Base-by-base conservation (phyloP, 2,888 invertebrate species). In the Listrodromus nycthemerus region DNA sequence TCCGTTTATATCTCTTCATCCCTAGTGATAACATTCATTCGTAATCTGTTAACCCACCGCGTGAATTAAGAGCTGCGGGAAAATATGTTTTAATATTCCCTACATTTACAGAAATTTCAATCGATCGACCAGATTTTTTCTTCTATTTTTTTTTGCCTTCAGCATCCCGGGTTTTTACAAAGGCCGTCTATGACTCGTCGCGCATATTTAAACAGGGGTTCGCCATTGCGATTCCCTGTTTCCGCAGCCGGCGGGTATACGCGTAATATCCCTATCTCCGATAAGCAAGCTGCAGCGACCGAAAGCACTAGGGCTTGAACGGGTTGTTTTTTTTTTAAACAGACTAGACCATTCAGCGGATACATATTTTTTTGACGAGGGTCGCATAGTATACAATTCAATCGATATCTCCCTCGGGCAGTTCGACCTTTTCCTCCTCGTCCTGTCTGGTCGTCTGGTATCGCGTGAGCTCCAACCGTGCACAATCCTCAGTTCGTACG, bases 301-400 rank as follows among this genome's bases (percentile, higher is more conserved):
- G 63, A 80, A 69, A 55, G 50, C 41, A 8, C 58, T 48, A 45
- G 8, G 30, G 33, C 48, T 48, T 37, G 63, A 84, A 81, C 80
- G 83, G 74, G 83, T 84, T 84, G 80, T 84, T 84, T 84, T 81
- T 84, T 77, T 74, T 81, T 84, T 77, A 70, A 80, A 84, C 83
- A 81, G 83, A 80, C 83, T 70, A 77, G 74, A 84, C 80, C 80
- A 81, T 84, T 84, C 73, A 80, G 41, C 45, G 63, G 27, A 70
- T 69, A 83, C 77, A 80, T 80, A 81, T 55, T 24, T 55, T 82
- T 58, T 74, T 24, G 65, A 74, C 24, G 24, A 7, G 65, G 73
- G 74, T 67, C 74, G 19, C 50, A 37, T 45, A 75, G 21, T 66
- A 80, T 69, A 76, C 80, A 65, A 24, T 55, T 77, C 83, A 84